phyloP scores from a whole-genome alignment of 2,113 vertebrate genomes.

The Oryctolagus cuniculus region mOryCun1.1 NC_091441.1:11697001-11697500 shows the following conservation, averaged over 20 bases:
- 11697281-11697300: neutral
- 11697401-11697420: neutral
- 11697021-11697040: slow-evolving; percentile 77
- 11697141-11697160: slow-evolving; percentile 53
- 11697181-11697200: neutral
- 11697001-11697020: slow-evolving; percentile 38
- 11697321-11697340: neutral
- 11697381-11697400: neutral
- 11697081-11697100: slow-evolving; percentile 72
- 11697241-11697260: neutral
- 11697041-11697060: slow-evolving; percentile 69
- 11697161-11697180: slow-evolving; percentile 58
- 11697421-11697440: neutral
- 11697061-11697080: slow-evolving; percentile 71
- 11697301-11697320: neutral
- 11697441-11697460: neutral
- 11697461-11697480: neutral
- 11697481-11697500: neutral
- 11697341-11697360: neutral
- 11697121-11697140: slow-evolving; percentile 27
- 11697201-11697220: neutral
- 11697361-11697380: neutral
- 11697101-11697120: slow-evolving; percentile 60
- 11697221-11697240: neutral
- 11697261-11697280: neutral